Percentiles rank a stretch among this genome's conserved stretches.
Conservation (phyloP, 2,113 vertebrate genomes). For the Xenopus borealis region DNA sequence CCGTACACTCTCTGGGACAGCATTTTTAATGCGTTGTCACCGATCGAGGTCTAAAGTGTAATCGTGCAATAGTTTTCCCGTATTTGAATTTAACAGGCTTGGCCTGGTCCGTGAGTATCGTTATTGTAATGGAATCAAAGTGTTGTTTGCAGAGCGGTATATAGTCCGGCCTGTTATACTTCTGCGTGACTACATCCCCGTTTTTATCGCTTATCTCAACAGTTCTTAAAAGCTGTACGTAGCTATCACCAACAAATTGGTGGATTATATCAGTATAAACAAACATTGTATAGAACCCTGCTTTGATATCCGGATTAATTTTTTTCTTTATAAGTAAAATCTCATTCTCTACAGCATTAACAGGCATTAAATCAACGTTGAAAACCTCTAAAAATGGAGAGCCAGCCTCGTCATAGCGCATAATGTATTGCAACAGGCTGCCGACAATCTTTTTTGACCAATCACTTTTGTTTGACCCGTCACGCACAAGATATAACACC, state of each 20-base stretch:
- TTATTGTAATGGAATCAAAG: neutral
- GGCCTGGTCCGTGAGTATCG: neutral
- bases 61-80: no score
- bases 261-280: no score
- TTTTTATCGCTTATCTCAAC: neutral
- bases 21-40: neutral
- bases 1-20: constrained; percentile 6
- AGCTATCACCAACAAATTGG: no score
- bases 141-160: neutral
- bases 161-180: neutral
- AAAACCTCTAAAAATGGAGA: neutral
- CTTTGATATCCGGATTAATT: neutral
- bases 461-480: neutral
- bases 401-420: neutral
- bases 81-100: constrained; percentile 3
- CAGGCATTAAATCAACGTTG: neutral
- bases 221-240: no score
- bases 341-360: no score
- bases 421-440: neutral
- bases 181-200: neutral
- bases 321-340: neutral
- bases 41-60: neutral
- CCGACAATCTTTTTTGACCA: neutral
- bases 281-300: neutral
- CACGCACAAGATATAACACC: neutral